A percentile compares a stretch with the other conserved stretches of the same genome.
phyloP scores from a whole-genome alignment of 2,113 vertebrate species.

The Herpailurus yagouaroundi region DNA sequence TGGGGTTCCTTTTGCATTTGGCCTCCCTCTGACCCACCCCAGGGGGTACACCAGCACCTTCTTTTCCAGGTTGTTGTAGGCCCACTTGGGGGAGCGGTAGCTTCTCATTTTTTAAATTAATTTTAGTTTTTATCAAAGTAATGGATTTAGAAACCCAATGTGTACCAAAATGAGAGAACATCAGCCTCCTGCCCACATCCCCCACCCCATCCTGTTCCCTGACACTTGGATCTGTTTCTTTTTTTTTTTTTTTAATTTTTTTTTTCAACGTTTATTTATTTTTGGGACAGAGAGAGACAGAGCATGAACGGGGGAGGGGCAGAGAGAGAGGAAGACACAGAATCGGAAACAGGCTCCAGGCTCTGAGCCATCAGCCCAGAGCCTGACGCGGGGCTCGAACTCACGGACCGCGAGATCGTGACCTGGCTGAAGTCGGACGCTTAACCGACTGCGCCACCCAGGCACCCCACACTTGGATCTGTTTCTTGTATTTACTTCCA shows the following conservation, averaged over 20 bases:
- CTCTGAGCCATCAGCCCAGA: no score
- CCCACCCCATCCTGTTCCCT: neutral
- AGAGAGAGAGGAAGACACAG: no score
- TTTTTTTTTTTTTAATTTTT: no score
- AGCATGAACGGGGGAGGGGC: no score
- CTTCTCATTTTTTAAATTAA: neutral
- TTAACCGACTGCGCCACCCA: no score
- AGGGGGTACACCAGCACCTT: neutral
- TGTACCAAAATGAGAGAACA: neutral
- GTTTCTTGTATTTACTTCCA: neutral
- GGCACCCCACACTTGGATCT: neutral
- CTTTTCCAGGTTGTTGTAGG: neutral
- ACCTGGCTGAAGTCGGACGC: no score
- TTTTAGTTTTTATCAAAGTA: constrained; percentile 24
- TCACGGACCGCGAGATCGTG: no score
- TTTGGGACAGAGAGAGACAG: no score
- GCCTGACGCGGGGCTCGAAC: no score
- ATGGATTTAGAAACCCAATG: neutral
- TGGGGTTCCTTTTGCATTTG: neutral
- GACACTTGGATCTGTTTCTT: neutral
- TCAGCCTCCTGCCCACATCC: neutral
- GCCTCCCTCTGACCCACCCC: neutral
- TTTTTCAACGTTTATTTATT: no score
- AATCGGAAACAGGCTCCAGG: no score
- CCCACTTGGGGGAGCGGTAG: neutral